phyloP scores from a whole-genome alignment of 1,140 invertebrate genomes.

The Choristoneura fumiferana region DNA sequence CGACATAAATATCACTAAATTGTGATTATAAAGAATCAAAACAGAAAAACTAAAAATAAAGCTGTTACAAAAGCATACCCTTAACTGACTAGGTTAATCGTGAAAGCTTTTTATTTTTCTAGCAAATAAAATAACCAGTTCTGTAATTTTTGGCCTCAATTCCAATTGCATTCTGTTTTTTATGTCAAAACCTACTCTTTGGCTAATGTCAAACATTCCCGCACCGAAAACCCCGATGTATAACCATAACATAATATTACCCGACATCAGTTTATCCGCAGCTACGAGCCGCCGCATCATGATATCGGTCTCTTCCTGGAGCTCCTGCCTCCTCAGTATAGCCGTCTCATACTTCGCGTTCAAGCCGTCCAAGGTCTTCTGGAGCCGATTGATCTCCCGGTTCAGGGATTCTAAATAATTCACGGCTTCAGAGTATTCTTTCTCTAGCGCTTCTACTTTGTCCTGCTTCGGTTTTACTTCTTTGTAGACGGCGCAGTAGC shows the following conservation, averaged over 20 bases:
- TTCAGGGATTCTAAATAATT: conserved; percentile 86
- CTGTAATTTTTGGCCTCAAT: too few relatives aligned
- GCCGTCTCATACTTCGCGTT: conserved; percentile 88
- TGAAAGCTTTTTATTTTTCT: too few relatives aligned
- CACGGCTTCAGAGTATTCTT: conserved; percentile 75
- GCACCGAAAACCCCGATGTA: too few relatives aligned
- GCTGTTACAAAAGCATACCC: too few relatives aligned
- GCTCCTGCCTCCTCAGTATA: conserved; percentile 84
- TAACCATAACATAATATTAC: conserved; percentile 92
- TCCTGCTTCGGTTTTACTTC: conserved; percentile 95
- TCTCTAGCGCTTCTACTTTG: conserved; percentile 86
- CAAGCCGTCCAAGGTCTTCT: conserved; percentile 83
- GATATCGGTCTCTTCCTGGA: conserved; percentile 91
- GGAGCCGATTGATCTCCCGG: conserved; percentile 85
- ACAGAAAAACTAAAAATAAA: too few relatives aligned
- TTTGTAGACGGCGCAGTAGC: conserved; percentile 90
- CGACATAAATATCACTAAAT: too few relatives aligned
- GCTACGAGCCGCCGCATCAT: conserved; percentile 89
- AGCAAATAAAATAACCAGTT: too few relatives aligned
- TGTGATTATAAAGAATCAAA: too few relatives aligned
- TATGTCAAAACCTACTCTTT: too few relatives aligned
- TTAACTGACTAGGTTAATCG: too few relatives aligned
- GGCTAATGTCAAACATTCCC: too few relatives aligned
- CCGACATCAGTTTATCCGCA: conserved; percentile 90
- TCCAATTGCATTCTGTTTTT: too few relatives aligned